Evolutionary conservation across 23 tunicate genomes (phyloP).

Genomic region (Phallusia fumigata): DNA sequence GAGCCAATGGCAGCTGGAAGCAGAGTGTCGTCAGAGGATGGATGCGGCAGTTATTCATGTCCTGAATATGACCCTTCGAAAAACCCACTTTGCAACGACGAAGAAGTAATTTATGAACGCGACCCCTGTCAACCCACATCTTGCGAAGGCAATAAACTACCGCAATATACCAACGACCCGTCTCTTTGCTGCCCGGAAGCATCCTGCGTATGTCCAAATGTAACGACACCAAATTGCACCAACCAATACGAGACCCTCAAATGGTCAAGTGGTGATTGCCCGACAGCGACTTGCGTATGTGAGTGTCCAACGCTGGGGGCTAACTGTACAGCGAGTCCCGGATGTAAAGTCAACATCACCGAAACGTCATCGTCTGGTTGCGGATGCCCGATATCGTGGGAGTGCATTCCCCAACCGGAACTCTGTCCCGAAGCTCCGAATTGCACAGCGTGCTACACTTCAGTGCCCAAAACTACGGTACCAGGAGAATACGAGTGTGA

Average conservation of each 20-base stretch:
- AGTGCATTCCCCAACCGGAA: slow-evolving; percentile 22
- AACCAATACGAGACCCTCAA: slow-evolving; percentile 10
- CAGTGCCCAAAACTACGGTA: background rate
- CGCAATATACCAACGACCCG: slow-evolving; percentile 14
- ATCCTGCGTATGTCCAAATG: slow-evolving; percentile 31
- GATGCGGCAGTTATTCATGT: slow-evolving; percentile 22
- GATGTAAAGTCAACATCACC: slow-evolving; percentile 34
- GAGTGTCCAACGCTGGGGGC: slow-evolving; percentile 24
- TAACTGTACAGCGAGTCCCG: slow-evolving; percentile 27
- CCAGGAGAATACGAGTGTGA: slow-evolving; percentile 20
- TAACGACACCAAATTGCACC: slow-evolving; percentile 2
- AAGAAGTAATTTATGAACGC: background rate
- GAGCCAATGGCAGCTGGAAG: slow-evolving; percentile 18
- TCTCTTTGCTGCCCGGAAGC: slow-evolving; percentile 31
- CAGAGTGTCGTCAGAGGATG: slow-evolving; percentile 12
- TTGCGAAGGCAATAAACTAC: slow-evolving; percentile 22
- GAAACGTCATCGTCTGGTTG: slow-evolving; percentile 14
- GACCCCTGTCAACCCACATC: slow-evolving; percentile 10
- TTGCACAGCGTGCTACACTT: slow-evolving; percentile 19
- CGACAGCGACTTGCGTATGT: slow-evolving; percentile 27
- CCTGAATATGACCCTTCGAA: slow-evolving; percentile 8
- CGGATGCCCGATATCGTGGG: slow-evolving; percentile 14
- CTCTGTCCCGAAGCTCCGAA: slow-evolving; percentile 24
- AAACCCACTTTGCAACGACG: slow-evolving; percentile 1
- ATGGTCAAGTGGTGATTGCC: slow-evolving; percentile 33